Conservation (phyloP, 2,113 vertebrate species). For the Garra rufa region DNA sequence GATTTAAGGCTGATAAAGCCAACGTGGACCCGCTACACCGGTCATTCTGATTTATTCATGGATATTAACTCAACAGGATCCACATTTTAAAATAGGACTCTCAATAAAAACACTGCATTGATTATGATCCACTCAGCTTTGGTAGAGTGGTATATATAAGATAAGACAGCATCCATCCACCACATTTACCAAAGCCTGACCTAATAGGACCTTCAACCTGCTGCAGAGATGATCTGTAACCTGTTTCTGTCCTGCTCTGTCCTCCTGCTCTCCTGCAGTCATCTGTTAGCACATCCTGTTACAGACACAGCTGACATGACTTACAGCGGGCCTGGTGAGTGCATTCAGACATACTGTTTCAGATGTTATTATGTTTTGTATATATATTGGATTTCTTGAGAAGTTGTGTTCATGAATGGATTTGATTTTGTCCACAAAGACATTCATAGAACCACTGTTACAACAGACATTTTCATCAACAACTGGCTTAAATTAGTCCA, state of each 20-base stretch:
- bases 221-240: conserved; percentile 67
- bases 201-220: not conserved
- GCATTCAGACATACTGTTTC: not conserved
- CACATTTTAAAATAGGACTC: conserved; percentile 27
- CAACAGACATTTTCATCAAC: not conserved
- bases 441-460: not conserved
- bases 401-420: too few species aligned
- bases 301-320: conserved; percentile 73
- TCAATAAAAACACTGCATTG: conserved; percentile 47
- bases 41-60: conserved; percentile 25
- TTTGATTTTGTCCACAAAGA: too few species aligned
- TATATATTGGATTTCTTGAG: too few species aligned
- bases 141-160: conserved; percentile 68
- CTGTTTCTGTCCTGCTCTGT: conserved; percentile 71
- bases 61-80: not conserved
- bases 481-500: not conserved
- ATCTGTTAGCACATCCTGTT: conserved; percentile 72
- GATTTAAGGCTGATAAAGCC: conserved; percentile 25
- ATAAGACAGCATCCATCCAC: conserved; percentile 14
- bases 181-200: not conserved
- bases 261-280: conserved; percentile 68
- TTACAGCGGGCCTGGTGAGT: conserved; percentile 72
- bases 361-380: not conserved
- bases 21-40: not conserved
- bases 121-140: conserved; percentile 27